phyloP scores from a whole-genome alignment of 2,113 vertebrate species.

The Rhegmatorhina hoffmannsi region DNA sequence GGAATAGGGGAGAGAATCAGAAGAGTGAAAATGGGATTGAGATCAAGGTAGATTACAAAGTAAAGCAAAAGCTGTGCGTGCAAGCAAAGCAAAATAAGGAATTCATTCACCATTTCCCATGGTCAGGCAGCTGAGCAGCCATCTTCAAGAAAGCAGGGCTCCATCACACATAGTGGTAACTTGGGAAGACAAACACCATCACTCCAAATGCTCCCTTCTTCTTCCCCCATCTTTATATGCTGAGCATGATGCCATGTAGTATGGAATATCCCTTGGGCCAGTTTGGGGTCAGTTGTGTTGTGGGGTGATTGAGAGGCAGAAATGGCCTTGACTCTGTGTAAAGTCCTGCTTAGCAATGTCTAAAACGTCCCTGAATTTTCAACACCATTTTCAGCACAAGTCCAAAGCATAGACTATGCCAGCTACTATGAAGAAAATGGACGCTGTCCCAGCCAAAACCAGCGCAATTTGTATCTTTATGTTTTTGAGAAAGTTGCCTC shows the following conservation, averaged over 20 bases:
- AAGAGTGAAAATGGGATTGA: neutral
- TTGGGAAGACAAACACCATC: neutral
- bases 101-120: neutral
- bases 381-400: neutral
- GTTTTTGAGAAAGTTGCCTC: neutral
- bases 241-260: neutral
- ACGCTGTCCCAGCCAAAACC: neutral
- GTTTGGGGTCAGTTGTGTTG: neutral
- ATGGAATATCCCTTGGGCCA: neutral
- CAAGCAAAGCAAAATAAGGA: neutral
- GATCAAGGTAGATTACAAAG: neutral
- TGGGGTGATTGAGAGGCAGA: neutral
- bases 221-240: neutral
- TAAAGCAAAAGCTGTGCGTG: neutral
- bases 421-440: neutral
- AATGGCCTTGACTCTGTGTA: neutral
- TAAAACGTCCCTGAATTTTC: neutral
- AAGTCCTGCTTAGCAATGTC: neutral
- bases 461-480: neutral
- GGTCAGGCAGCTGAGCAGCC: neutral
- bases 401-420: neutral
- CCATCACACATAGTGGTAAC: rapidly evolving
- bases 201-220: neutral
- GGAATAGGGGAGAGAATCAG: neutral
- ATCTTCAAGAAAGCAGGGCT: neutral